Base-by-base conservation (phyloP, 2,888 invertebrate genomes). In the Odontocerum albicorne region DNA sequence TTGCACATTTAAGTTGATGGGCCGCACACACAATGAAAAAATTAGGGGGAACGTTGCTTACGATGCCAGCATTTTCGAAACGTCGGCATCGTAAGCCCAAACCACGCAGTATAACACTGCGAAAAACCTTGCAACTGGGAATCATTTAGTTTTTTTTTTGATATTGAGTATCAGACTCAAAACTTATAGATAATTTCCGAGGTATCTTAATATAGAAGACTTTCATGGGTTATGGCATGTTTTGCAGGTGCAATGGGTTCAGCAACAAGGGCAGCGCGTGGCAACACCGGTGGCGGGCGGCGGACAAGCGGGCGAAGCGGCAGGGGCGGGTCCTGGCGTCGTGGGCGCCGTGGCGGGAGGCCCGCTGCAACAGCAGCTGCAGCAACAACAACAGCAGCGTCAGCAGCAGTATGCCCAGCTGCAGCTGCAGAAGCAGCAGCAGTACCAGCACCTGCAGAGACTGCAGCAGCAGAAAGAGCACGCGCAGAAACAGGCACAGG, bases 181-280 rank as follows among this genome's bases (percentile, higher is more conserved):
- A n/a, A n/a, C n/a, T n/a, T n/a, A n/a, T n/a, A n/a, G n/a, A n/a
- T n/a, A n/a, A n/a, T n/a, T n/a, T n/a, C n/a, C n/a, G n/a, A n/a
- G n/a, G n/a, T n/a, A n/a, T n/a, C n/a, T n/a, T n/a, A n/a, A n/a
- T n/a, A n/a, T n/a, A n/a, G n/a, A n/a, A n/a, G n/a, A n/a, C n/a
- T n/a, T n/a, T n/a, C n/a, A n/a, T n/a, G n/a, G n/a, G n/a, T n/a
- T n/a, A n/a, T n/a, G n/a, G n/a, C n/a, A n/a, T n/a, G n/a, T n/a
- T 20, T n/a, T 17, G 40, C 53, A 77, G 78, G 74, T 82, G 13
- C 84, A 86, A 62, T 87, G 87, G 86, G 68, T 86, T 55, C 86
- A 85, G 55, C 86, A 85, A 63, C 82, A 84, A 42, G 79, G 84
- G 0, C 79, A 84, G 0, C 74, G 84, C 6, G 77, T 84, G 50